A percentile compares a stretch with the other conserved stretches of the same genome.
These are phyloP conservation scores for Scolanthus callimorphus DNA, from an alignment of 92 coral and sea anemone species.

Conservation along the genomic window DNA sequence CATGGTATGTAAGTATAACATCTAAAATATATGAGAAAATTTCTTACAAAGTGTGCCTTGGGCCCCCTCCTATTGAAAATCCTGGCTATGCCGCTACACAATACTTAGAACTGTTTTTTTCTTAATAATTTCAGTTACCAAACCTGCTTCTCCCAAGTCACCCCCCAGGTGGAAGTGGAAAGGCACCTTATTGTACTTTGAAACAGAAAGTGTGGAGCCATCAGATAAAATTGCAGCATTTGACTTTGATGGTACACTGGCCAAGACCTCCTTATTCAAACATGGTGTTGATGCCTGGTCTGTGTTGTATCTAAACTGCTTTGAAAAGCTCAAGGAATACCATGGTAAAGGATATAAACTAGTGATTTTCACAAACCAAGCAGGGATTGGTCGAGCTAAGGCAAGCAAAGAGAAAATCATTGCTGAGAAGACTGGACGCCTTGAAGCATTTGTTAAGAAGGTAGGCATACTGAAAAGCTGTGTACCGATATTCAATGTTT, in stretches of 20 bases:
- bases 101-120: not conserved
- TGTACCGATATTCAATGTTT: no score
- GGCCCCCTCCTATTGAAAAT: no score
- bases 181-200: constrained; percentile 39
- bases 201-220: constrained; percentile 24
- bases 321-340: constrained; percentile 27
- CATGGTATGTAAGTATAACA: no score
- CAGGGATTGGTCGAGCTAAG: constrained; percentile 65
- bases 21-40: no score
- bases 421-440: constrained; percentile 55
- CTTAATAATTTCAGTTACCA: not conserved
- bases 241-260: constrained; percentile 72
- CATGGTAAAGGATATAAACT: constrained; percentile 53
- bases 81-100: no score
- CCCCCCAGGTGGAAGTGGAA: constrained; percentile 53
- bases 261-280: constrained; percentile 57
- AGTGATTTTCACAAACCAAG: constrained; percentile 69
- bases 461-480: constrained; percentile 9
- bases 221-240: constrained; percentile 62
- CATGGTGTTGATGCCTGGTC: constrained; percentile 74
- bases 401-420: constrained; percentile 40
- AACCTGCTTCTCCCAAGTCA: not conserved
- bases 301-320: constrained; percentile 40
- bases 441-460: constrained; percentile 49
- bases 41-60: no score